Percentiles rank a stretch among this genome's conserved stretches.
Conservation (phyloP, 1,140 invertebrate species). For the Thaumetopoea pityocampa region DNA sequence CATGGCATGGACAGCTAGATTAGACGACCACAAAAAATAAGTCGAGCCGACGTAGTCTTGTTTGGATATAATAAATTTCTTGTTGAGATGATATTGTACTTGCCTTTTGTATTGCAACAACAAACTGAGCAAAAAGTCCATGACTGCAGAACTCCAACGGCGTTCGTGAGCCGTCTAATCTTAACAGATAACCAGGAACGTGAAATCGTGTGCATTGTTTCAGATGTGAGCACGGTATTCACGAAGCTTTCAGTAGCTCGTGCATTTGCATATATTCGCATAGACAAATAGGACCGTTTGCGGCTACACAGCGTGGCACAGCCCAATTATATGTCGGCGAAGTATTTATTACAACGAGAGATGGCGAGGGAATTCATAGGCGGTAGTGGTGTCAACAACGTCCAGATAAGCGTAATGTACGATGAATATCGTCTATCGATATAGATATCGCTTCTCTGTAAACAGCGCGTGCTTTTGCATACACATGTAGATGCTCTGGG, state of each 20-base stretch:
- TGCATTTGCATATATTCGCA: slow-evolving; percentile 22
- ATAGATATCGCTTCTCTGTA: slow-evolving; percentile 42
- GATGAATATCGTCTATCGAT: slow-evolving; percentile 53
- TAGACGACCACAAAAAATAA: slow-evolving; percentile 26
- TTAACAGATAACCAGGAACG: slow-evolving; percentile 7
- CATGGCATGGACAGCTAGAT: slow-evolving; percentile 22
- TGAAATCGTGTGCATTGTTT: slow-evolving; percentile 26
- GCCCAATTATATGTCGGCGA: slow-evolving; percentile 44
- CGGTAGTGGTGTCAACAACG: slow-evolving; percentile 29
- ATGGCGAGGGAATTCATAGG: slow-evolving; percentile 44
- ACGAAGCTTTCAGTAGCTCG: slow-evolving; percentile 7
- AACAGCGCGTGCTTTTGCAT: slow-evolving; percentile 54
- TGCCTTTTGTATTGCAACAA: slow-evolving; percentile 13
- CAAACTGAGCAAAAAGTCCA: slow-evolving; percentile 11
- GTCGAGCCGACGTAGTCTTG: slow-evolving; percentile 14
- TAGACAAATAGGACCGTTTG: slow-evolving; percentile 36
- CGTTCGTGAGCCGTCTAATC: slow-evolving; percentile 6
- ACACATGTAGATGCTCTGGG: slow-evolving; percentile 37
- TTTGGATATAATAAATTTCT: slow-evolving; percentile 28
- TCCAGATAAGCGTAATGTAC: slow-evolving; percentile 53
- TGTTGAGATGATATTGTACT: slow-evolving; percentile 12
- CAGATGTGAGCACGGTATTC: slow-evolving; percentile 9
- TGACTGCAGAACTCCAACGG: slow-evolving; percentile 11
- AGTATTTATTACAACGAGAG: slow-evolving; percentile 50
- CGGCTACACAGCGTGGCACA: slow-evolving; percentile 21